Base-by-base conservation (phyloP, 2,113 vertebrate species). In the Numenius arquata region DNA sequence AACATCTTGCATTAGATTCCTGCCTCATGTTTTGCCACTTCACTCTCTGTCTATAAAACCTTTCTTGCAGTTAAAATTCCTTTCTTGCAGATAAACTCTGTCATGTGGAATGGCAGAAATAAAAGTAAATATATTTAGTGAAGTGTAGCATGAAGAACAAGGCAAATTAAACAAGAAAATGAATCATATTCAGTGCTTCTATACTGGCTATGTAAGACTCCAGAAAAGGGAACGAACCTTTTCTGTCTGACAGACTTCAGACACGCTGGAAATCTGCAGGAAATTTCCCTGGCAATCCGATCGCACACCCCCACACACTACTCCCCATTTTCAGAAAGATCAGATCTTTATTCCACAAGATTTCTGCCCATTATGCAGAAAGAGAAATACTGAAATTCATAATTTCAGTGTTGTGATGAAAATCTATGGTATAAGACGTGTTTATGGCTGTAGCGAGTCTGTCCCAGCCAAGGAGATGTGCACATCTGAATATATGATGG, bases 61-160 rank as follows among this genome's bases (percentile, higher is more conserved):
- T 63, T 67, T 67, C 38, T 74, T 59, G 83, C 76, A 59, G 86
- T 77, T 90, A 47, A 65, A 92, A 71, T 90, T 95, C 72, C 41
- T 80, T 89, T 84, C 1, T 13, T 90, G 89, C 38, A 93, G 93
- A 93, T 59, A 87, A 91, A 90, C 59, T 77, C 38, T 58, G 75
- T 55, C 76, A 74, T 52, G 50, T 84, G 65, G 48, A 91, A 89
- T 92, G 68, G 79, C 53, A 92, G 76, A 67, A 92, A 93, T 90
- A 89, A 95, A 95, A 95, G 90, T 95, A 95, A 96, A 92, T 92
- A 86, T 93, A 88, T 86, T 93, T 92, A 95, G 86, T 90, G 90
- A 90, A 92, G 67, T 92, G 76, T 89, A 95, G 90, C 94, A 89
- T 43, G 79, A 95, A 88, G 90, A 93, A 92, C 88, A 93, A 94